Percentiles rank a stretch among this genome's conserved stretches.
Conservation (phyloP, 2,113 vertebrate species). For the Dasyurus viverrinus region DNA sequence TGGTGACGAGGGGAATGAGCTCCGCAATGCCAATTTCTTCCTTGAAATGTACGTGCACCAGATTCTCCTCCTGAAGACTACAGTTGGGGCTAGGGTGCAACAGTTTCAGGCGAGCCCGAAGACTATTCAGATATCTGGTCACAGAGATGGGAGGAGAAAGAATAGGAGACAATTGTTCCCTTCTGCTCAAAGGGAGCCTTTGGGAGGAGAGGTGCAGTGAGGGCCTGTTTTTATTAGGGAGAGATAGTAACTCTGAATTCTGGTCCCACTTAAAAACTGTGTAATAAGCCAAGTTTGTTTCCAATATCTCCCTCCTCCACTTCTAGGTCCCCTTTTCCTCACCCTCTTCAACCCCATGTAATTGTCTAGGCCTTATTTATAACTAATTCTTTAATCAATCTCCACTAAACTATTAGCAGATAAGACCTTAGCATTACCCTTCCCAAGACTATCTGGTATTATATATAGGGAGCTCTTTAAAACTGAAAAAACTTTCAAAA, state of each 20-base stretch:
- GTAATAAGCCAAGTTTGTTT: not conserved
- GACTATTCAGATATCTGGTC: constrained; percentile 92
- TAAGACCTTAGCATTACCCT: not conserved
- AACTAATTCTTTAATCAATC: not conserved
- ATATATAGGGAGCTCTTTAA: not conserved
- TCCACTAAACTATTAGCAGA: not conserved
- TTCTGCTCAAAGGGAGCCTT: not conserved
- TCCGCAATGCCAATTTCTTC: constrained; percentile 97
- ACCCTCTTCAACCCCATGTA: accelerated
- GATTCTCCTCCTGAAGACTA: constrained; percentile 92
- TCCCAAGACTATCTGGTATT: not conserved
- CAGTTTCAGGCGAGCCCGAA: constrained; percentile 92
- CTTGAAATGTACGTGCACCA: constrained; percentile 97
- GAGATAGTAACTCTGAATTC: accelerated
- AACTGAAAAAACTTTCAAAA: not conserved
- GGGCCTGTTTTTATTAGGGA: not conserved
- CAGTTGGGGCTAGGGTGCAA: constrained; percentile 96
- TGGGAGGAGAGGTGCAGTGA: not conserved
- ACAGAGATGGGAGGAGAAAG: accelerated
- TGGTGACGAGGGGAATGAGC: constrained; percentile 97
- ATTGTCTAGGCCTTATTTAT: not conserved
- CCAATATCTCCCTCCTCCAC: not conserved
- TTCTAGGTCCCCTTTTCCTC: not conserved
- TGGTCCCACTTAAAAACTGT: not conserved
- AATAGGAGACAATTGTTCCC: not conserved